A percentile compares a stretch with the other conserved stretches of the same genome.
Conservation (phyloP, 2,113 vertebrate genomes). For the Saiga tatarica region DNA sequence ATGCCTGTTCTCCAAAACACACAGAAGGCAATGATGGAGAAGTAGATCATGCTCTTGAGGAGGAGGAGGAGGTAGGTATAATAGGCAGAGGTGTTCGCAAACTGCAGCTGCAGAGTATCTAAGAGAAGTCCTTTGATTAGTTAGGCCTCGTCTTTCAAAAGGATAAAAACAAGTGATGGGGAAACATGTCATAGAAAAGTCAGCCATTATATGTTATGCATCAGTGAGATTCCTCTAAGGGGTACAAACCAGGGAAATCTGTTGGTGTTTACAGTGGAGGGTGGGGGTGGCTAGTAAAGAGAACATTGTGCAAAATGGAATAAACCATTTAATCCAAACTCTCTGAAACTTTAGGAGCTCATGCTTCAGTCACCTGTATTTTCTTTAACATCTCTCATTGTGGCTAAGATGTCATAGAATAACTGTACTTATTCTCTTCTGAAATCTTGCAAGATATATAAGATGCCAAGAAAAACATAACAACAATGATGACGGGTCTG, state of each 20-base stretch:
- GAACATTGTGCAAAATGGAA: neutral
- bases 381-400: neutral
- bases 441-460: neutral
- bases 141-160: neutral
- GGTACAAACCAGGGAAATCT: neutral
- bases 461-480: neutral
- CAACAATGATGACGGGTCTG: fast-evolving
- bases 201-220: fast-evolving
- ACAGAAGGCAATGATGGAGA: constrained; percentile 46
- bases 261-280: fast-evolving
- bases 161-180: neutral
- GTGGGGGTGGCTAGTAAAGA: neutral
- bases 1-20: constrained; percentile 40
- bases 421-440: neutral
- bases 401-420: neutral
- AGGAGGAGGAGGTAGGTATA: constrained; percentile 78
- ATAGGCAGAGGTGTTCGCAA: constrained; percentile 66
- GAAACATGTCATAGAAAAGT: neutral
- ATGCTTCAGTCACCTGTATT: neutral
- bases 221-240: neutral
- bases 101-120: constrained; percentile 54
- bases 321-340: neutral
- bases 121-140: constrained; percentile 38
- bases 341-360: neutral
- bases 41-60: constrained; percentile 77